Base-by-base conservation (phyloP, 2,888 invertebrate species). In the Phragmatobia fuliginosa region DNA sequence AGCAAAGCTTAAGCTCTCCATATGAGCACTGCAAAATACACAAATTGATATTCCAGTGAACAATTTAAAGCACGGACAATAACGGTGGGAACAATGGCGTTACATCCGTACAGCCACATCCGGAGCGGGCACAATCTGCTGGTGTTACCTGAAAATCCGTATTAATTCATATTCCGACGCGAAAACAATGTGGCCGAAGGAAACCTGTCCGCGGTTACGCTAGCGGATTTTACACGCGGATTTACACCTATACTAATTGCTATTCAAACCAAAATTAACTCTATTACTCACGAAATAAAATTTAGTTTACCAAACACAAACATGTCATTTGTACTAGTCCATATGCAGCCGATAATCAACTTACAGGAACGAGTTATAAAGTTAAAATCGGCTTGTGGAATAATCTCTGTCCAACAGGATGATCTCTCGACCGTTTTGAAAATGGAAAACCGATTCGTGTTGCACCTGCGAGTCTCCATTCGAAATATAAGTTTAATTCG, bases 361-460 rank as follows among this genome's bases (percentile, higher is more conserved):
- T 77, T 62, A 80, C 83, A 72, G 0, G 0, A 0, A 1, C 36
- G 56, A 31, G 38, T n/a, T 28, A 76, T 84, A 87, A 81, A 85
- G 87, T 80, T 77, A 68, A 82, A 79, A 80, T 84, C 83, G 36
- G 65, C 67, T 71, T 79, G 76, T 75, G 72, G 75, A 80, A 69
- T 82, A 85, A 84, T 85, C 84, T 85, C 84, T 89, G 85, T 80
- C 85, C 78, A 77, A 62, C 61, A 84, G 83, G 88, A 90, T 90
- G 88, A 92, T 91, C 89, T 87, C 85, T 84, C 87, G 85, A 88
- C 85, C 86, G 86, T 90, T 91, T 90, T 87, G 86, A 84, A 89
- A 90, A 90, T 92, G 88, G 87, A 89, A 91, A 87, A 88, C 87
- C 82, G 89, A 91, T 90, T 91, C 87, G 89, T 90, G 91, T 91